These are phyloP conservation scores for Sakesphorus luctuosus DNA, from an alignment of 2,113 vertebrate genomes.

Conservation along the genomic window DNA sequence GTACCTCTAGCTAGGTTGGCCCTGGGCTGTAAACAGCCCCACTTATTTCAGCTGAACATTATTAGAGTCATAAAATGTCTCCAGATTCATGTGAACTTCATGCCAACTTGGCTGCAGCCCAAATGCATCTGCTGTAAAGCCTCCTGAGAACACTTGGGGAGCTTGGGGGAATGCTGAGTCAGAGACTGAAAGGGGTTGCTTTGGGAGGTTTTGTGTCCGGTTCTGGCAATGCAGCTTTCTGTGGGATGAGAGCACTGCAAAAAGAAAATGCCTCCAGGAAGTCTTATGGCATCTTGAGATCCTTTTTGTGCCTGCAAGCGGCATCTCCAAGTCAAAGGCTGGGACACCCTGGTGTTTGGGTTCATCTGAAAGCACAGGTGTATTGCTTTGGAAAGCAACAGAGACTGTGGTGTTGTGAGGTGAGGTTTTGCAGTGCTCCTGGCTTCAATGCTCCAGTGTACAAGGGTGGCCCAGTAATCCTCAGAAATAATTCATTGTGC, in stretches of 20 bases:
- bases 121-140: neutral
- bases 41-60: conserved; percentile 15
- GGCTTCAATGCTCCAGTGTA: neutral
- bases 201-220: neutral
- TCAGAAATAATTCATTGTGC: neutral
- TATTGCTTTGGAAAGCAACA: neutral
- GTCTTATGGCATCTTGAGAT: neutral
- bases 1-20: conserved; percentile 8
- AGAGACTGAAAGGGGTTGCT: neutral
- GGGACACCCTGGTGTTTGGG: neutral
- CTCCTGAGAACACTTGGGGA: neutral
- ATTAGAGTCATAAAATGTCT: conserved; percentile 61
- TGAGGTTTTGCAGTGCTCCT: neutral
- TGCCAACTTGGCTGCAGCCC: conserved; percentile 24
- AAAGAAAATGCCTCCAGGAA: neutral
- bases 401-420: neutral
- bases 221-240: neutral
- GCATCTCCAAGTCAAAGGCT: neutral
- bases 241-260: neutral
- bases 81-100: conserved; percentile 10
- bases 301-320: neutral
- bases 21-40: conserved; percentile 16
- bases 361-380: neutral
- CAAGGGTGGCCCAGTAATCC: neutral
- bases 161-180: neutral